Evolutionary conservation across 1,140 invertebrate species (phyloP).

Genomic region (Ericerus pela): DNA sequence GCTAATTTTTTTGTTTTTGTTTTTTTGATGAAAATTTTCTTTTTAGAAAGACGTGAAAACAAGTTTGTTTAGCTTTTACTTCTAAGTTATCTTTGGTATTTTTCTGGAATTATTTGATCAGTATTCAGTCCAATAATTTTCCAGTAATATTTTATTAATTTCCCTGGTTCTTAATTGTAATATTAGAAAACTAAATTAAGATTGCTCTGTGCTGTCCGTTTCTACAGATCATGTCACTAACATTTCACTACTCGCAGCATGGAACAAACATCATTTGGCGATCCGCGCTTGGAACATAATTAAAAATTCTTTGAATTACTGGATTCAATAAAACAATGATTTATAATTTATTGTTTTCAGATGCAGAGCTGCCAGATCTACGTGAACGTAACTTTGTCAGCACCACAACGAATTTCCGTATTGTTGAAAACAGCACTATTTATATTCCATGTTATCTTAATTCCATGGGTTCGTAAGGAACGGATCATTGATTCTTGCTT

Average conservation of each 20-base stretch:
- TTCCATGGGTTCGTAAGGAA: background rate
- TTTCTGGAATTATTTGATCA: too few species aligned
- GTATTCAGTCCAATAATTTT: too few species aligned
- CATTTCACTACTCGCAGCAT: background rate
- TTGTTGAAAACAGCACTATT: constrained; percentile 4
- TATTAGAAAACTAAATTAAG: background rate
- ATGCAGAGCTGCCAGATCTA: background rate
- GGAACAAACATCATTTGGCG: background rate
- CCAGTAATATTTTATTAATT: too few species aligned
- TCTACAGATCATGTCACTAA: background rate
- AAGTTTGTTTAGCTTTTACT: too few species aligned
- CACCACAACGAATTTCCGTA: background rate
- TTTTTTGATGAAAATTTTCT: too few species aligned
- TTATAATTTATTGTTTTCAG: background rate
- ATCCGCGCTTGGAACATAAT: background rate
- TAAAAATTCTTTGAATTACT: too few species aligned
- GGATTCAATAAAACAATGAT: too few species aligned
- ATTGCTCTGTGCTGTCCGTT: background rate
- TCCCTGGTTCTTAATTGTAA: background rate
- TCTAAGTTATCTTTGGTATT: too few species aligned
- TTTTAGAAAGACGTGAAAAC: too few species aligned
- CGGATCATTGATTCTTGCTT: background rate
- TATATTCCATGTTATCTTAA: background rate
- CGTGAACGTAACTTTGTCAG: background rate
- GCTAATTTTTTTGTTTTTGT: too few species aligned